Evolutionary conservation across 2,888 invertebrate genomes (phyloP), one percentile per base, ranked within the genome.

Genomic region (Matsumyia berberina): DNA sequence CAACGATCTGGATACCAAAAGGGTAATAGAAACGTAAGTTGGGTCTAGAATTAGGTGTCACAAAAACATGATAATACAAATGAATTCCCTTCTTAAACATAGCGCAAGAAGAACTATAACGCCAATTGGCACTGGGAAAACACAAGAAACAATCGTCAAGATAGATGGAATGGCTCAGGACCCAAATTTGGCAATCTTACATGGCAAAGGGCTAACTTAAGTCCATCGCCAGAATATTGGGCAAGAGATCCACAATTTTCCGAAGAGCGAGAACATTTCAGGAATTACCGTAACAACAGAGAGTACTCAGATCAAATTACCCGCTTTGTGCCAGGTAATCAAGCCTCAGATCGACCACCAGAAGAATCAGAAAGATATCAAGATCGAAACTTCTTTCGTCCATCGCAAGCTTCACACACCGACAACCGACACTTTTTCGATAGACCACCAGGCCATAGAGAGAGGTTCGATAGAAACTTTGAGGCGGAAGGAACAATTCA

Each of bases 141-240:
- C 9, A 15, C 44, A 19, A 15, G 24, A 19, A 37, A 39, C 2
- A 37, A 33, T 46, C 57, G 69, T 12, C 44, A 33, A 33, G 5
- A 12, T 31, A n/a, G 39, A 12, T 70, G 77, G 77, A 58, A 33
- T 9, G 31, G 19, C 15, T 46, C 72, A 6, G 24, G 3, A 15
- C 1, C 55, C 6, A 42, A 31, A 35, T 80, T 31, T 12, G 15
- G 44, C n/a, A 73, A 80, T 66, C 73, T 35, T 12, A 15, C 53
- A 0, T 80, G 79, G 79, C 51, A 80, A 53, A 66, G 79, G 8
- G 44, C 29, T 8, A 12, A 57, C 11, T 6, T 44, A 15, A 49
- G 0, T 12, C 39, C 33, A 11, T 17, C 58, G 4, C 24, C 1
- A 24, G 24, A 24, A 24, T 24, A 24, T 24, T 24, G 24, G 24